Conservation (phyloP, 2,797 vertebrate genomes). For the Lagorchestes hirsutus region DNA sequence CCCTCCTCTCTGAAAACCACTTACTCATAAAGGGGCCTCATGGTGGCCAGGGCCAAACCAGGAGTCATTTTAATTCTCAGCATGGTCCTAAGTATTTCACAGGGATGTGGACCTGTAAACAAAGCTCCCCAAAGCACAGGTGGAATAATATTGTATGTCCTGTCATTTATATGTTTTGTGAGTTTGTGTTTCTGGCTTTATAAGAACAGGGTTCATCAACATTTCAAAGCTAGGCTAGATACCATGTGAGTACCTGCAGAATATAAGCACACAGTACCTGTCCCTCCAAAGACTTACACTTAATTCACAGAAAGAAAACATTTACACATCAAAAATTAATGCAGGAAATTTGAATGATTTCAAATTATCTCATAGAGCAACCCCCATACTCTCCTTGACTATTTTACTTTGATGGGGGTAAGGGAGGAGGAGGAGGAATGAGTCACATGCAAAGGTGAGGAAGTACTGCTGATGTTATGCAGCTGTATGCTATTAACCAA, state of each 20-base stretch:
- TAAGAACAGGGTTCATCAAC: neutral
- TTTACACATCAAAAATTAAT: neutral
- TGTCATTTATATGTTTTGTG: neutral
- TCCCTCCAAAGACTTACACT: neutral
- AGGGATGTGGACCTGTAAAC: neutral
- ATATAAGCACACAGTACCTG: neutral
- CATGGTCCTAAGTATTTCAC: neutral
- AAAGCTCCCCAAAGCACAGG: neutral
- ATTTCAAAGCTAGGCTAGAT: neutral
- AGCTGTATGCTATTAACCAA: conserved; percentile 12
- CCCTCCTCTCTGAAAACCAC: neutral
- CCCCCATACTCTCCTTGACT: neutral
- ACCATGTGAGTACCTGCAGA: neutral
- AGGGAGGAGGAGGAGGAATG: neutral
- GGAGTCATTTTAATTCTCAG: neutral
- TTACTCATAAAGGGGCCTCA: neutral
- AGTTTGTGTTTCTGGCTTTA: neutral
- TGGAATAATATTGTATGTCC: neutral
- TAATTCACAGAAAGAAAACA: neutral
- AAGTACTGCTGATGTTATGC: neutral
- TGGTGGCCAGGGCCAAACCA: neutral
- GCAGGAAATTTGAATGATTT: neutral
- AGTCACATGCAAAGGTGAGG: conserved; percentile 5
- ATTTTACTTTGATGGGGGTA: neutral
- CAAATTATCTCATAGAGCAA: neutral